Percentiles rank a stretch among this genome's conserved stretches.
Conservation (phyloP, 2,113 vertebrate genomes). For the Nanorana parkeri region DNA sequence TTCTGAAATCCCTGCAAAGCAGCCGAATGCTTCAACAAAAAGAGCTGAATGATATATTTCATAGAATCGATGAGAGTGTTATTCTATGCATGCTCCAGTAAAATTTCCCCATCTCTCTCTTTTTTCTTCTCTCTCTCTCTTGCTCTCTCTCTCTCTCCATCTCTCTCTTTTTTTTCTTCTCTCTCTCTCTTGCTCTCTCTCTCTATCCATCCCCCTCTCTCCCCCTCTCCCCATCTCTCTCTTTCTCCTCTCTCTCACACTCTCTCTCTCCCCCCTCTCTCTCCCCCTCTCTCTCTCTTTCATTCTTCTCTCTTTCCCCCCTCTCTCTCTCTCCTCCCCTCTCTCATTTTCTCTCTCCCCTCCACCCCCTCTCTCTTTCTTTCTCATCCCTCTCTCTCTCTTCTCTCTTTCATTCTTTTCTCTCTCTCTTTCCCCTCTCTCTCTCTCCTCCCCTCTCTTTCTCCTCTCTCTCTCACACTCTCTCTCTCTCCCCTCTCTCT, state of each 20-base stretch:
- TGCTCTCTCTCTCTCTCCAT: conserved; percentile 19
- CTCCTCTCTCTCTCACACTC: too few species aligned
- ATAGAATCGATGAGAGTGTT: neutral
- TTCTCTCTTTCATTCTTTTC: conserved; percentile 54
- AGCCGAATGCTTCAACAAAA: neutral
- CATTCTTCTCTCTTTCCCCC: neutral
- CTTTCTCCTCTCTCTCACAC: too few species aligned
- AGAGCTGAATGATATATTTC: neutral
- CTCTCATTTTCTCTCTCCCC: conserved; percentile 52
- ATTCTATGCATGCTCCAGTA: conserved; percentile 24
- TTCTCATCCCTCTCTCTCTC: conserved; percentile 52
- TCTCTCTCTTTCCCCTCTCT: neutral
- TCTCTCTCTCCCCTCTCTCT: conserved; percentile 54
- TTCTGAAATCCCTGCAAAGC: neutral
- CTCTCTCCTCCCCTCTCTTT: too few species aligned
- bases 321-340: conserved; percentile 44
- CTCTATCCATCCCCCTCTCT: conserved; percentile 47
- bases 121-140: conserved; percentile 53
- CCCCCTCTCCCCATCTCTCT: too few species aligned
- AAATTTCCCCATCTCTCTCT: too few species aligned
- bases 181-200: neutral
- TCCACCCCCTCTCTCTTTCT: neutral
- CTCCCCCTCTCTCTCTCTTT: conserved; percentile 49
- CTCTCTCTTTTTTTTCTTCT: too few species aligned
- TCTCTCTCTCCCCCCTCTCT: conserved; percentile 45